Percentiles rank a stretch among this genome's conserved stretches.
Evolutionary conservation across 2,113 vertebrate genomes (phyloP).

Genomic region (Anoura caudifer): DNA sequence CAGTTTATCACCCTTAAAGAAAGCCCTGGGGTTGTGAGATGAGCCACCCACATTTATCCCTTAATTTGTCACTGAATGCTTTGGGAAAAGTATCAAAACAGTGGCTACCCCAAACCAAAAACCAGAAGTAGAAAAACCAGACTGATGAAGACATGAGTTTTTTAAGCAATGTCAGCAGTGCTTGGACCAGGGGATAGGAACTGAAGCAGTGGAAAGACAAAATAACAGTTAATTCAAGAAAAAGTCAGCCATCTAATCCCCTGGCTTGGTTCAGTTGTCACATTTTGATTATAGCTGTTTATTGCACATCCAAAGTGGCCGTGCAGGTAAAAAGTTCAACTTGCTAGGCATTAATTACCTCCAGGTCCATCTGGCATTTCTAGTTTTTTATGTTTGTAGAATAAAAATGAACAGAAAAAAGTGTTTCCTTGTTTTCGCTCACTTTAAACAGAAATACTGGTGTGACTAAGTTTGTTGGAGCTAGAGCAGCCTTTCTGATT

Average conservation of each 20-base stretch:
- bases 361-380: slow-evolving; percentile 53
- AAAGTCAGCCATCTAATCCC: neutral
- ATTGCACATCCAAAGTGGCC: neutral
- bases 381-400: slow-evolving; percentile 51
- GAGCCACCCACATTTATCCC: neutral
- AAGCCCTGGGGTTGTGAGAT: neutral
- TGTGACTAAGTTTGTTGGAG: neutral
- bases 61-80: neutral
- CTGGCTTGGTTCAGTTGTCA: neutral
- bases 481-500: neutral
- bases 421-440: slow-evolving; percentile 15
- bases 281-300: neutral
- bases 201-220: neutral
- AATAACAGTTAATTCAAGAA: neutral
- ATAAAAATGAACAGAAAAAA: neutral
- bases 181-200: neutral
- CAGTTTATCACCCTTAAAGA: neutral
- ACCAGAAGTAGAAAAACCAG: neutral
- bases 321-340: slow-evolving; percentile 9
- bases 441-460: neutral
- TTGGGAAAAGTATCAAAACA: neutral
- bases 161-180: neutral
- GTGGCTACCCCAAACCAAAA: neutral
- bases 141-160: neutral
- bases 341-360: neutral